Base-by-base conservation (phyloP, 2,888 invertebrate genomes). In the Cordilura impudica region DNA sequence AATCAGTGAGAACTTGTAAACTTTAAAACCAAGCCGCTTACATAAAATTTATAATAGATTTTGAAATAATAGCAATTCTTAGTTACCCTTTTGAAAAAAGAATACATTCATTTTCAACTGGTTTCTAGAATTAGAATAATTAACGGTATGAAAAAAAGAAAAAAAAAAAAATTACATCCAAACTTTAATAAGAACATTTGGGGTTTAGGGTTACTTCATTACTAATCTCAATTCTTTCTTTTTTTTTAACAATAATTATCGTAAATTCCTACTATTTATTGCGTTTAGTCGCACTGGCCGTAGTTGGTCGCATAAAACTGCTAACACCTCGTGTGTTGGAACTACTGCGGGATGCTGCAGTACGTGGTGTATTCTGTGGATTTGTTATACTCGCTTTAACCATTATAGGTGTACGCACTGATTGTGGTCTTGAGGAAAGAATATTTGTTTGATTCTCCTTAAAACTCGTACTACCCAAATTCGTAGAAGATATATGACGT, bases 251-350 rank as follows among this genome's bases (percentile, higher is more conserved):
- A 74, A 79, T 79, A 74, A 49, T 35, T 69, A 67, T 60, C 45
- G 23, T 10, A 10, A 6, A 2, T 35, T 39, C 12, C 19, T 8
- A 76, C 47, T 81, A 83, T 49, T 93, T 86, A 47, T 84, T 85
- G 2, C 89, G 85, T 88, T 96, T 95, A 61, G 95, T 95, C 29
- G 94, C 92, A 82, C 96, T 96, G 8, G 96, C 94, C 23, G 96
- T 94, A 0, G 97, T 97, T 0, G 96, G 96, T 85, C 96, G 92
- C 96, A 97, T 96, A 87, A 96, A 96, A 78, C 94, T 93, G 73
- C 91, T 90, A 19, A 91, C 84, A 31, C 89, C 86, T 2, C 87
- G 83, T 6, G 84, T 47, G 31, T 78, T 86, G 7, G 83, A 83
- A 66, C 81, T 82, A 16, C 81, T 81, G 5, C 83, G 72, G 49